Conservation (phyloP, 1,140 invertebrate genomes). For the Chironomus striatipennis region DNA sequence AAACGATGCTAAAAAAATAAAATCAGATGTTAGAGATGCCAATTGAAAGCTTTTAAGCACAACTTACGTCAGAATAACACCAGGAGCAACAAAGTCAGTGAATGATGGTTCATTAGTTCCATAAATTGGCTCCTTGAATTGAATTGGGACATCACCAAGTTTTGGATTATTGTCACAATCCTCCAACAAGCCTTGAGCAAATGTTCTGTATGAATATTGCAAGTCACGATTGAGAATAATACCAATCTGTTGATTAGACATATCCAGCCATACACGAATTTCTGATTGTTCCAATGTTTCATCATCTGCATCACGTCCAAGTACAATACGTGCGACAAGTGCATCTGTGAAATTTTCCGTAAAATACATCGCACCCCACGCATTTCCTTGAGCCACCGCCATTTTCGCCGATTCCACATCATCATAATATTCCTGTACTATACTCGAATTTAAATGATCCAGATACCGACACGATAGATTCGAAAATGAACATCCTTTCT, state of each 20-base stretch:
- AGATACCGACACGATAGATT: slow-evolving; percentile 69
- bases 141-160: slow-evolving; percentile 71
- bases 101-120: slow-evolving; percentile 79
- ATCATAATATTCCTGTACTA: slow-evolving; percentile 60
- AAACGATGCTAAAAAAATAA: slow-evolving; percentile 68
- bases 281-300: slow-evolving; percentile 73
- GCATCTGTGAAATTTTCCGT: slow-evolving; percentile 78
- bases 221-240: slow-evolving; percentile 72
- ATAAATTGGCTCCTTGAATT: slow-evolving; percentile 77
- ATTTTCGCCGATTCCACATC: slow-evolving; percentile 55
- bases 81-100: slow-evolving; percentile 91
- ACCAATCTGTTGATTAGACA: slow-evolving; percentile 89
- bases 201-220: slow-evolving; percentile 68
- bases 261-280: slow-evolving; percentile 77
- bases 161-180: slow-evolving; percentile 68
- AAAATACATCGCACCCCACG: slow-evolving; percentile 81
- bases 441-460: slow-evolving; percentile 54
- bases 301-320: slow-evolving; percentile 59
- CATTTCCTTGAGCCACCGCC: slow-evolving; percentile 61
- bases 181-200: slow-evolving; percentile 60
- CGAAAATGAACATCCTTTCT: slow-evolving; percentile 55
- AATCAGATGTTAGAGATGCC: slow-evolving; percentile 25
- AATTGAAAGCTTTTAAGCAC: background rate
- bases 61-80: slow-evolving; percentile 82
- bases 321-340: slow-evolving; percentile 58